Base-by-base conservation (phyloP, 2,888 invertebrate genomes). In the Frankliniella intonsa region DNA sequence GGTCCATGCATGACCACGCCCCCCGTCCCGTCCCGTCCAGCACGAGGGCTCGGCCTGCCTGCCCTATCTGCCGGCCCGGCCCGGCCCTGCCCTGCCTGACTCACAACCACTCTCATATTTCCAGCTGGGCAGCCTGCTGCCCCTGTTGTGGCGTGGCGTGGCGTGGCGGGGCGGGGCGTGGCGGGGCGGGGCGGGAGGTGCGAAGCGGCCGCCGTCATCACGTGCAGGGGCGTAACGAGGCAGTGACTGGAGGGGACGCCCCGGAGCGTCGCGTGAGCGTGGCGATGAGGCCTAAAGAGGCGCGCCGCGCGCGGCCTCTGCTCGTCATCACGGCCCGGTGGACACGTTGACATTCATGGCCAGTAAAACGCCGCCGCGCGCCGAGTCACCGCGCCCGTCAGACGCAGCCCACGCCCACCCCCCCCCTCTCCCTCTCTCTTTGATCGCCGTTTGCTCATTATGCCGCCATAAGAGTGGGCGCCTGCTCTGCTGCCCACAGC, bases 321-420 rank as follows among this genome's bases (percentile, higher is more conserved):
- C 38, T 62, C 62, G n/a, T 62, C 62, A 62, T 62, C 62, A 17
- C 62, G 62, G 62, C 14, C 62, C n/a, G 62, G 19, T 62, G 17
- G 62, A 62, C 62, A 62, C 62, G 62, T 62, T 62, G 62, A 62
- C 62, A 62, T 62, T 62, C 62, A 62, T 62, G 62, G 62, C 17
- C 62, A 17, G 62, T 62, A 62, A 62, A 62, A n/a, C 62, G 62
- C 62, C 14, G 11, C 62, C 8, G 62, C 62, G 14, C 12, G 17
- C 11, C 19, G 17, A 19, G 62, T 38, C 38, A 38, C 38, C 38
- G 38, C 38, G 38, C 38, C 38, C 38, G 38, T 38, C 38, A 38
- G 38, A 38, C 38, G 38, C 38, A 38, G 38, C 38, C 38, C 38
- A 38, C 38, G 38, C 2, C 38, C 38, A 2, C 5, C 38, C 5